phyloP scores from a whole-genome alignment of 2,797 vertebrate species.

The Pipistrellus pygmaeus region DNA sequence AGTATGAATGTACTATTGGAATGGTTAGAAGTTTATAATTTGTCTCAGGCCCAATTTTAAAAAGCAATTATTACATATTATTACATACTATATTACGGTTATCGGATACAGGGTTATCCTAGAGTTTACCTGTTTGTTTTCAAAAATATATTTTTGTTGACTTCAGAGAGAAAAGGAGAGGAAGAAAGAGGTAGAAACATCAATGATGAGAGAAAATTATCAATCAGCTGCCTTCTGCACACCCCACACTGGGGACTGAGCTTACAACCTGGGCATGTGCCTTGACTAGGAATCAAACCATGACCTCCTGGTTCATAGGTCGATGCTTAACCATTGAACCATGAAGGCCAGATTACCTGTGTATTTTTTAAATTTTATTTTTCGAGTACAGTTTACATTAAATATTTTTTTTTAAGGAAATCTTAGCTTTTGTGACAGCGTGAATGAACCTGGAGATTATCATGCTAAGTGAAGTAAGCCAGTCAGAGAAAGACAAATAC shows the following conservation, averaged over 20 bases:
- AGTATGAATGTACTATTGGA: neutral
- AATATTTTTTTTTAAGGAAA: neutral
- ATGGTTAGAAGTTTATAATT: neutral
- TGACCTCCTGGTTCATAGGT: too few relatives aligned
- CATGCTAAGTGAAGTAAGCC: neutral
- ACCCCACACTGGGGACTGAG: too few relatives aligned
- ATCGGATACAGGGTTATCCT: neutral
- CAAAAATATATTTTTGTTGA: too few relatives aligned
- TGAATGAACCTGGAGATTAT: neutral
- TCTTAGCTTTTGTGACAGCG: neutral
- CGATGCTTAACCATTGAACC: too few relatives aligned
- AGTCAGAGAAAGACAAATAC: neutral
- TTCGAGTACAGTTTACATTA: neutral
- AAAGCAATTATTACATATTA: slow-evolving; percentile 1
- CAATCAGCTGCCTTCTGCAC: too few relatives aligned
- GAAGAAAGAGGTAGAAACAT: too few relatives aligned
- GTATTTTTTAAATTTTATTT: neutral
- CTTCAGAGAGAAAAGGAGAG: too few relatives aligned
- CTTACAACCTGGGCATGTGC: too few relatives aligned
- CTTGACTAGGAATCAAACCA: too few relatives aligned
- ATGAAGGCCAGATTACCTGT: too few relatives aligned
- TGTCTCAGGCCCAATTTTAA: slow-evolving; percentile 1
- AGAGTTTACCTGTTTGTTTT: neutral
- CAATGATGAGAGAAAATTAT: too few relatives aligned
- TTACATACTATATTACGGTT: slow-evolving; percentile 10